Conservation (phyloP, 2,113 vertebrate genomes). For the Onychostoma macrolepis region DNA sequence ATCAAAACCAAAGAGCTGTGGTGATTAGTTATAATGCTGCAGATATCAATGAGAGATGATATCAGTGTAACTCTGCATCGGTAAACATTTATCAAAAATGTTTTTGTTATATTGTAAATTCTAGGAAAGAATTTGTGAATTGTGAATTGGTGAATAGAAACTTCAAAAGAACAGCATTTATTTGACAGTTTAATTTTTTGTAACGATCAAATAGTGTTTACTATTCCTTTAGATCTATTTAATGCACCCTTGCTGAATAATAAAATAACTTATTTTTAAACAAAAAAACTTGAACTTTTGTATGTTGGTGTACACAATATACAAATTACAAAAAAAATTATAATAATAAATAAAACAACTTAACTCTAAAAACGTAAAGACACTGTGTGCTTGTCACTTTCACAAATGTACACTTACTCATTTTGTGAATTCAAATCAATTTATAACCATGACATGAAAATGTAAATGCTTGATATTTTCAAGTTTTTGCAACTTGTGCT, state of each 20-base stretch:
- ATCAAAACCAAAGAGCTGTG: not conserved
- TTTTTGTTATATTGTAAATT: not conserved
- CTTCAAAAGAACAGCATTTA: too few relatives aligned
- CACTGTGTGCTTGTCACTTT: not conserved
- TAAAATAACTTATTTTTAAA: not conserved
- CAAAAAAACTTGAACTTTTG: not conserved
- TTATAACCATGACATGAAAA: not conserved
- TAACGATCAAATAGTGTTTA: not conserved
- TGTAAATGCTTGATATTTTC: not conserved
- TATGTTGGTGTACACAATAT: not conserved
- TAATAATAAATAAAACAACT: not conserved
- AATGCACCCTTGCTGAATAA: not conserved
- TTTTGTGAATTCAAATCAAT: not conserved
- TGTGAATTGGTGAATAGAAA: too few relatives aligned
- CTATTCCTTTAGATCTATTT: not conserved
- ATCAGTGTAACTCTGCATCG: not conserved
- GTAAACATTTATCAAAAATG: not conserved
- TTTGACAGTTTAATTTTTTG: not conserved
- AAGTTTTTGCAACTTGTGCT: not conserved
- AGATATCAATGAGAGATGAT: not conserved
- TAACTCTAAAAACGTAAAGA: not conserved
- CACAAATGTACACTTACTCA: not conserved
- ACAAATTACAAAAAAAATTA: not conserved
- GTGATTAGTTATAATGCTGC: not conserved
- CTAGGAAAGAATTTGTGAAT: too few relatives aligned